A percentile compares a stretch with the other conserved stretches of the same genome.
Evolutionary conservation across 2,113 vertebrate genomes (phyloP).

Genomic region (Aldabrachelys gigantea): DNA sequence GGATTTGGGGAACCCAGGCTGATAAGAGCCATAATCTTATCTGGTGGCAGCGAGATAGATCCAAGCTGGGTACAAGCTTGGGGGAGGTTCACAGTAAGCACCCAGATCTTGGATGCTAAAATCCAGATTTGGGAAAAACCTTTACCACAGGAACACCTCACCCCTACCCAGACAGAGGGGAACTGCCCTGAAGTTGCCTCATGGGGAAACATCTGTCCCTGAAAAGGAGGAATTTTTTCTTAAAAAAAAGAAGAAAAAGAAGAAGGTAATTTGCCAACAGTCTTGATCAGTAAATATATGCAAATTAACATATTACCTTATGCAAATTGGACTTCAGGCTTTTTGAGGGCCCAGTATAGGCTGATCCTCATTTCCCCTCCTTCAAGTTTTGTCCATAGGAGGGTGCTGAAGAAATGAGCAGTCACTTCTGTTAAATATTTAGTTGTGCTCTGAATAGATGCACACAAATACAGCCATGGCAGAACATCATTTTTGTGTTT

Average conservation of each 20-base stretch:
- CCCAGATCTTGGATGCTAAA: too few species aligned
- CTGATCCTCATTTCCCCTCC: not conserved
- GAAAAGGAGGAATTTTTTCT: constrained; percentile 43
- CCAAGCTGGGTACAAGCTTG: too few species aligned
- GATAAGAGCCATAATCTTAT: too few species aligned
- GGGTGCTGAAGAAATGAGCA: not conserved
- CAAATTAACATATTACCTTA: not conserved
- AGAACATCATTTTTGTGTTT: not conserved
- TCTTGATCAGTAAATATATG: not conserved
- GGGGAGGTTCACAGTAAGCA: too few species aligned
- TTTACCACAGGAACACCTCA: too few species aligned
- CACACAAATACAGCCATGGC: not conserved
- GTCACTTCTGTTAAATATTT: not conserved
- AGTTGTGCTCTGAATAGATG: not conserved
- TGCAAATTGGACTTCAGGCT: not conserved
- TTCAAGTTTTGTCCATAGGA: not conserved
- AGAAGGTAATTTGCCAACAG: not conserved
- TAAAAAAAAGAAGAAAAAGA: not conserved
- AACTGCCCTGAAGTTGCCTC: constrained; percentile 52
- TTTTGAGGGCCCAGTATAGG: not conserved
- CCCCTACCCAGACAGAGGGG: constrained; percentile 48
- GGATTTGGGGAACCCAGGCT: too few species aligned
- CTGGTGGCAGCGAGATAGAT: too few species aligned
- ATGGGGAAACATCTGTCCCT: constrained; percentile 64
- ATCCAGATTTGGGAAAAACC: too few species aligned